Conservation (phyloP, 2,888 invertebrate genomes). For the Phyllotreta cruciferae region DNA sequence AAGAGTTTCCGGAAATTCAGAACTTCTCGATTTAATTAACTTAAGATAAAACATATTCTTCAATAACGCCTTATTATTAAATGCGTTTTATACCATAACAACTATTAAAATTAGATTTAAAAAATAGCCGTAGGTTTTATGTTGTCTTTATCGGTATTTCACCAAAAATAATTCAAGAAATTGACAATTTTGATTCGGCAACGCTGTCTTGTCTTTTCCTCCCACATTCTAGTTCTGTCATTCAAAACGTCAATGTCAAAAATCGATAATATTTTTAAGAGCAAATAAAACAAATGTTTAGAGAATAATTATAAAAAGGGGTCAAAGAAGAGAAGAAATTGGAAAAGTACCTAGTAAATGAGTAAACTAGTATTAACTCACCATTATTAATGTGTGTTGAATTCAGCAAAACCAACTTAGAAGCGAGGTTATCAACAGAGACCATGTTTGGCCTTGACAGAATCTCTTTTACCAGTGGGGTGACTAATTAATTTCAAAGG, state of each 20-base stretch:
- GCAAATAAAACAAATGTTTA: neutral
- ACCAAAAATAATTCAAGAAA: neutral
- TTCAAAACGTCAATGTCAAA: constrained; percentile 2
- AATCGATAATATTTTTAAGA: constrained; percentile 10
- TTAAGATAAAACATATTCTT: no score
- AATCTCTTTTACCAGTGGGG: constrained; percentile 20
- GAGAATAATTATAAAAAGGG: neutral
- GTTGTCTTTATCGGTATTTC: neutral
- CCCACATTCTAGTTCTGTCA: neutral
- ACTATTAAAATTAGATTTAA: neutral
- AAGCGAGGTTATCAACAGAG: constrained; percentile 64
- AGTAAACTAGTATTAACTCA: constrained; percentile 49
- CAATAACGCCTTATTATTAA: no score
- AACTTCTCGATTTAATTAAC: no score
- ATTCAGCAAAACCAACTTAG: constrained; percentile 66
- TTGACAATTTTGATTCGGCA: constrained; percentile 4
- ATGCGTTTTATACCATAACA: no score
- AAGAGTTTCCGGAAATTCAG: no score
- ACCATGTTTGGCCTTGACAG: constrained; percentile 48
- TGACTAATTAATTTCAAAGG: neutral
- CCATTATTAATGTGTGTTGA: constrained; percentile 63
- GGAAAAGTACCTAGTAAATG: neutral
- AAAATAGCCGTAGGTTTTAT: neutral
- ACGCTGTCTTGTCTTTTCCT: constrained; percentile 4
- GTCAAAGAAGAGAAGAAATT: neutral